Evolutionary conservation across 2,797 vertebrate species (phyloP), one percentile per base, ranked within the genome.

Genomic region (Buphagus erythrorhynchus): DNA sequence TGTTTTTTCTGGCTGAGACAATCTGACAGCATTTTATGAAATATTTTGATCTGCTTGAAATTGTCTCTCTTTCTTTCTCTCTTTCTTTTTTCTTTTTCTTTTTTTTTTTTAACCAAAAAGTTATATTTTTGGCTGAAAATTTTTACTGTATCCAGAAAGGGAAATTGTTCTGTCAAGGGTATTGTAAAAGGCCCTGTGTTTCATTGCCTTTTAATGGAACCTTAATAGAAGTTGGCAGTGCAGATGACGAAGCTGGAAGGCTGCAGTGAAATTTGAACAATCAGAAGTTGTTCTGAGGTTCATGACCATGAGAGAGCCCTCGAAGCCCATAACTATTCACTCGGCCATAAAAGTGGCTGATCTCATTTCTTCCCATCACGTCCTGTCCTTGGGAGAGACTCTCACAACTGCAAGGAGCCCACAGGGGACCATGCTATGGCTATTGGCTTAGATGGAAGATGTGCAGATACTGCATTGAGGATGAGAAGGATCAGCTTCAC

Each of bases 121-220:
- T 90, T 84, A 35, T 51, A 61, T 78, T 93, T 95, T 78, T 91
- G 69, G 69, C 73, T 81, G 55, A 93, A 71, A n/a, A 15, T 58
- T 84, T 95, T 88, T 90, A 68, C 88, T 90, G 45, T 73, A 82
- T 93, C 71, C 78, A 94, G 93, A 91, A 95, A 90, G 74, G 88
- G 92, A 95, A 96, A 89, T 87, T 72, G 79, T 90, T 92, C 77
- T 65, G 71, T 90, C 92, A 85, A 63, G 96, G 90, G 94, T 88
- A 95, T 90, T 96, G 94, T 96, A 94, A 95, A 96, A 95, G 90
- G 57, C 67, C 67, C 86, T 28, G 63, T 91, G 80, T 96, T 97
- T 95, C 90, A 93, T 85, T 96, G 93, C 81, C 71, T 96, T 96
- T 95, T 96, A 96, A 96, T 95, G 80, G 86, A 94, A 90, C 90